Percentiles rank a stretch among this genome's conserved stretches.
phyloP scores from a whole-genome alignment of 1,140 invertebrate species.

The Cydia pomonella region DNA sequence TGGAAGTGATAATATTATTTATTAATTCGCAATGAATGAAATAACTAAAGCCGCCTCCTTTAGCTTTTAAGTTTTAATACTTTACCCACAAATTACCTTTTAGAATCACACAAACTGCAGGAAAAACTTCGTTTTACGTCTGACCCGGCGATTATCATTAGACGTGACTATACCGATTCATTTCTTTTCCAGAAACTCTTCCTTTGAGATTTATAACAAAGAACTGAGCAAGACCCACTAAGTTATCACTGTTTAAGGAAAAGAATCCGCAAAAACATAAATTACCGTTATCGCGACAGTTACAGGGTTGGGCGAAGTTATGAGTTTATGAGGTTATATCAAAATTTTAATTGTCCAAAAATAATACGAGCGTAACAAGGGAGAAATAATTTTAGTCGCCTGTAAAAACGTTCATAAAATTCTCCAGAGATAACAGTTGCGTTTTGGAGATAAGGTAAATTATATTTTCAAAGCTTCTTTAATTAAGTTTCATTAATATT shows the following conservation, averaged over 20 bases:
- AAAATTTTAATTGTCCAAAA: conserved; percentile 29
- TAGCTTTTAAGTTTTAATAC: not conserved
- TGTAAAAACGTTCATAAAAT: conserved; percentile 38
- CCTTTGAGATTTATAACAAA: conserved; percentile 30
- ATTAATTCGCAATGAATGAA: too few species aligned
- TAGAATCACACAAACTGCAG: not conserved
- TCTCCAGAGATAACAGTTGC: conserved; percentile 33
- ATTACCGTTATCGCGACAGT: conserved; percentile 30
- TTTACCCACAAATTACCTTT: not conserved
- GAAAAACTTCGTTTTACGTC: not conserved
- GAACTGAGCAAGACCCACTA: conserved; percentile 17
- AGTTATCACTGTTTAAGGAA: conserved; percentile 31
- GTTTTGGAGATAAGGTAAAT: conserved; percentile 33
- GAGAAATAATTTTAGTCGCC: conserved; percentile 34
- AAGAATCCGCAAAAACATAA: conserved; percentile 26
- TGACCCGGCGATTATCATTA: conserved; percentile 1
- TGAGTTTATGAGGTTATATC: conserved; percentile 22
- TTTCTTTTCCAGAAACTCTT: conserved; percentile 30
- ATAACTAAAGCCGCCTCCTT: not conserved
- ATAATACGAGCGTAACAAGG: conserved; percentile 29
- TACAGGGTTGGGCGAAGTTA: conserved; percentile 19
- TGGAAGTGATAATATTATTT: too few species aligned
- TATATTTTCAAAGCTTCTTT: conserved; percentile 7
- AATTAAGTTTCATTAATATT: conserved; percentile 1
- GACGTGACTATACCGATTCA: conserved; percentile 24